Evolutionary conservation across 2,113 vertebrate genomes (phyloP).

Genomic region (Panthera uncia): DNA sequence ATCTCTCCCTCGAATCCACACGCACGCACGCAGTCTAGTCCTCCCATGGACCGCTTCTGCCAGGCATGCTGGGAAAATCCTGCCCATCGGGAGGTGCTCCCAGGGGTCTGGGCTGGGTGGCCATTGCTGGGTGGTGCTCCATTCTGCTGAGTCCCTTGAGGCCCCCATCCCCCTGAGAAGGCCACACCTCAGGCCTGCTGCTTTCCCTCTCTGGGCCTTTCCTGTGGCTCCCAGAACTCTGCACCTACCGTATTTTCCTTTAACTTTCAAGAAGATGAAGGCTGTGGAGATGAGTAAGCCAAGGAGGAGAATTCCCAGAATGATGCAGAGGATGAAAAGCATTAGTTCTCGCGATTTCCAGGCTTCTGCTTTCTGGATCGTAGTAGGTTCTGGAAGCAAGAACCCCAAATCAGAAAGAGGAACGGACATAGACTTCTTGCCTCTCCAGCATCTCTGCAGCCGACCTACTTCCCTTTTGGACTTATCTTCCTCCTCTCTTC

Average conservation of each 20-base stretch:
- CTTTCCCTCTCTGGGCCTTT: not conserved
- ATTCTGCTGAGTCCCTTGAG: not conserved
- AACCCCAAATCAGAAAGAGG: not conserved
- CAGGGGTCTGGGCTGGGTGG: not conserved
- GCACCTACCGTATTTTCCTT: conserved; percentile 75
- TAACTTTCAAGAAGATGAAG: conserved; percentile 72
- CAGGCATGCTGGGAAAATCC: conserved; percentile 32
- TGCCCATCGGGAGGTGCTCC: not conserved
- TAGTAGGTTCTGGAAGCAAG: conserved; percentile 54
- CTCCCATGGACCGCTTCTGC: not conserved
- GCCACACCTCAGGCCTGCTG: not conserved
- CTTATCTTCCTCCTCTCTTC: not conserved
- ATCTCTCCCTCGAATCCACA: no score
- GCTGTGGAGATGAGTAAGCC: conserved; percentile 35
- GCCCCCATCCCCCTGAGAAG: not conserved
- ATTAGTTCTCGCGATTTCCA: not conserved
- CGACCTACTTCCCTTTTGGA: not conserved
- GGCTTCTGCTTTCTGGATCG: not conserved
- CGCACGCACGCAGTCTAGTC: not conserved
- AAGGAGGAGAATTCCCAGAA: conserved; percentile 78
- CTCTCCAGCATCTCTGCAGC: not conserved
- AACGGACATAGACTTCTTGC: accelerated
- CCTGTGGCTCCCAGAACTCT: no score
- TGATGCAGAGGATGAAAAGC: conserved; percentile 69
- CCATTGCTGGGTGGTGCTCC: not conserved